phyloP scores from a whole-genome alignment of 30 jellyfish, hydroid and myxozoan species.

The Aurelia aurita region DNA sequence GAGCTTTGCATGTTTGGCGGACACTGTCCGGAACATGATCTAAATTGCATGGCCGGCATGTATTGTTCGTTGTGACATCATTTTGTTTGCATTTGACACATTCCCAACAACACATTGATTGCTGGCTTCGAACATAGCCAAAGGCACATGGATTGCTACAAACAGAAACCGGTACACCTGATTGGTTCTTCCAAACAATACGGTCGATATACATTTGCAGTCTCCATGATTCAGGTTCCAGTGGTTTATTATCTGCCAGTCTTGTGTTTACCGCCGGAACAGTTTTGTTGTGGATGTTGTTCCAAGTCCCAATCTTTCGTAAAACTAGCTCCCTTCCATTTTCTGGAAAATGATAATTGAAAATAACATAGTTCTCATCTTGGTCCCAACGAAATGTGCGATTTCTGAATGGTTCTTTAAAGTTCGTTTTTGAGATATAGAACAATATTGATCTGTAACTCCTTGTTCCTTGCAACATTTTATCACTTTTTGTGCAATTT shows the following conservation, averaged over 20 bases:
- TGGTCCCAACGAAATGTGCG: conserved; percentile 39
- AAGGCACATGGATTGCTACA: conserved; percentile 78
- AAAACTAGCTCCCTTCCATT: neutral
- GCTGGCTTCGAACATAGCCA: conserved; percentile 16
- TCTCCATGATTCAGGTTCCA: conserved; percentile 52
- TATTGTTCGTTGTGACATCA: conserved; percentile 64
- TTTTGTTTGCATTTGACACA: conserved; percentile 70
- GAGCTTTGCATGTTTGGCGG: conserved; percentile 35
- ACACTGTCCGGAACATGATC: conserved; percentile 59
- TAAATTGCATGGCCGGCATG: conserved; percentile 66
- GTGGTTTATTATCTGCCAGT: neutral
- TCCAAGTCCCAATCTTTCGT: conserved; percentile 40
- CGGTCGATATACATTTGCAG: conserved; percentile 23
- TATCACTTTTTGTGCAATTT: neutral
- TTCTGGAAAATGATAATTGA: conserved; percentile 29
- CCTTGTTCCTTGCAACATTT: conserved; percentile 1
- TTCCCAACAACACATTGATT: conserved; percentile 81
- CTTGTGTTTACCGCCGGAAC: neutral
- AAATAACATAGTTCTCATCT: conserved; percentile 52
- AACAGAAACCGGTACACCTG: conserved; percentile 56
- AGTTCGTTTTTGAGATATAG: conserved; percentile 2
- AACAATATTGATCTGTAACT: conserved; percentile 8
- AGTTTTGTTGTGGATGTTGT: conserved; percentile 5
- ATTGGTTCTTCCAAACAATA: conserved; percentile 37
- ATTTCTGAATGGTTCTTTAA: conserved; percentile 75